phyloP scores from a whole-genome alignment of 2,888 invertebrate species.

The Sminthurinus aureus region DNA sequence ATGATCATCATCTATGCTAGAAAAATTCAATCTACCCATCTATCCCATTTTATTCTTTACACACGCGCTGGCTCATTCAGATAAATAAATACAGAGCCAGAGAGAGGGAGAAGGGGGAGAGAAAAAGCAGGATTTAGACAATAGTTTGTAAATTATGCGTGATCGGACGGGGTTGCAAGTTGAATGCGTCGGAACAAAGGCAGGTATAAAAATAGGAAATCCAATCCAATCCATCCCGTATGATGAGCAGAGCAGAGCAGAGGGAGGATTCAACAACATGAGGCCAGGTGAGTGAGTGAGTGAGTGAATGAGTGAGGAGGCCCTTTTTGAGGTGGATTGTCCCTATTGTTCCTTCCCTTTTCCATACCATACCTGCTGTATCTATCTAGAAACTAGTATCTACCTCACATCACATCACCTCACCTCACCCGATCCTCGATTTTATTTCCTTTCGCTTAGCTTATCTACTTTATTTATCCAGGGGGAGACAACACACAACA shows the following conservation, averaged over 20 bases:
- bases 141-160: background rate
- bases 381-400: background rate
- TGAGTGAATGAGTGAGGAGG: constrained; percentile 15
- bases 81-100: background rate
- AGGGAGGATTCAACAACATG: constrained; percentile 18
- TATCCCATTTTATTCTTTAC: background rate
- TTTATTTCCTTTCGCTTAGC: too few relatives aligned
- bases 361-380: background rate
- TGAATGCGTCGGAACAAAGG: constrained; percentile 32
- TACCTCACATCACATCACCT: constrained; percentile 23
- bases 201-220: constrained; percentile 28
- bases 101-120: too few relatives aligned
- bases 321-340: constrained; percentile 28
- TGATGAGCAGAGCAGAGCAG: background rate
- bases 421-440: too few relatives aligned
- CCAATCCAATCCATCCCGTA: constrained; percentile 8
- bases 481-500: constrained; percentile 10
- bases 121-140: background rate
- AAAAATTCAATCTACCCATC: background rate
- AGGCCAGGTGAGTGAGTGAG: constrained; percentile 6
- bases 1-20: background rate
- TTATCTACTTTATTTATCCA: constrained; percentile 22
- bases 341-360: background rate
- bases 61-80: background rate
- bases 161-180: background rate